Percentiles rank a stretch among this genome's conserved stretches.
phyloP scores from a whole-genome alignment of 2,113 vertebrate species.

The Menura novaehollandiae region DNA sequence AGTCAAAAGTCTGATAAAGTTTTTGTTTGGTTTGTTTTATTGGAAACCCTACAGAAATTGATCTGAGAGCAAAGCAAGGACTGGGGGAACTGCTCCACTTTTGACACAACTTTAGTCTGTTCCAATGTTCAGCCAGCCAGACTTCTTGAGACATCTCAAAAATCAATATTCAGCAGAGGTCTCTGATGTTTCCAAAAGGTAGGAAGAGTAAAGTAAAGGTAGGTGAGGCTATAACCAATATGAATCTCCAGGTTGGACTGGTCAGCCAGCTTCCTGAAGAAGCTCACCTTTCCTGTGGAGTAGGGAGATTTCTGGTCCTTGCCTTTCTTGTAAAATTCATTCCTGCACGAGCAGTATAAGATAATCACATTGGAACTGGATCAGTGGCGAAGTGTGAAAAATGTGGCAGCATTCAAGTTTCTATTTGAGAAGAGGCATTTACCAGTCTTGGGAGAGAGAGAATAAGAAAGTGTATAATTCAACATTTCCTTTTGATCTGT shows the following conservation, averaged over 20 bases:
- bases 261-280: background rate
- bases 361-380: slow-evolving; percentile 57
- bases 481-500: slow-evolving; percentile 57
- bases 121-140: background rate
- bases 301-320: background rate
- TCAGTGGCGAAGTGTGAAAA: slow-evolving; percentile 46
- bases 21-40: background rate
- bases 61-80: background rate
- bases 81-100: background rate
- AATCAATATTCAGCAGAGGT: background rate
- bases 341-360: slow-evolving; percentile 4
- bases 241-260: background rate
- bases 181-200: background rate
- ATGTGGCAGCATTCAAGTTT: slow-evolving; percentile 44
- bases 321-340: background rate
- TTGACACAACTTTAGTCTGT: background rate
- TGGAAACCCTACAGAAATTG: background rate
- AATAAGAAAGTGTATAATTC: slow-evolving; percentile 57
- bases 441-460: slow-evolving; percentile 41
- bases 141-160: background rate
- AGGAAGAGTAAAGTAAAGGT: background rate
- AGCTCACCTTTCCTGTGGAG: background rate
- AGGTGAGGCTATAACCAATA: background rate
- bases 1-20: background rate
- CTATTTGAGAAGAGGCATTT: slow-evolving; percentile 46